Base-by-base conservation (phyloP, 2,888 invertebrate species). In the Epinotia nisella region DNA sequence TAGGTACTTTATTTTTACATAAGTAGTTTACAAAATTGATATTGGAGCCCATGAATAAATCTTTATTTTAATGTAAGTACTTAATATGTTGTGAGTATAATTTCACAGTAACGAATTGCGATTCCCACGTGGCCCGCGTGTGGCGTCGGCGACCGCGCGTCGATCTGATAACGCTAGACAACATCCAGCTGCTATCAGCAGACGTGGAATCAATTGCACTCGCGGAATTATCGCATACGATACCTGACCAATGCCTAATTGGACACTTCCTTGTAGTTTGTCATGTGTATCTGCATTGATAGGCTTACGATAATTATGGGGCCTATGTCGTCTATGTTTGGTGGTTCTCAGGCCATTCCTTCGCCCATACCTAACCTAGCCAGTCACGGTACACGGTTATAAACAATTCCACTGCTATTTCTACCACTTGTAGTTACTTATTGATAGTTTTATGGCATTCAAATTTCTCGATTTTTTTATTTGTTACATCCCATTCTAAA, bases 141-240 rank as follows among this genome's bases (percentile, higher is more conserved):
- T 83, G 86, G 88, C 85, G 87, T 83, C 87, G 83, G 83, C 82
- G 84, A 59, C 73, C 73, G 84, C 88, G 86, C 90, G 89, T 86
- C 83, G 89, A 92, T 93, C 92, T 90, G 92, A 92, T 92, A 92
- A 85, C 82, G 83, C 83, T 85, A 87, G 89, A 90, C 90, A 90
- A 90, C 91, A 89, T 90, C 89, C 90, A 87, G 83, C 86, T 84
- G 88, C 86, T 85, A 92, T 91, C 92, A 85, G 82, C 80, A 82
- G 86, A 88, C 88, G 87, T 87, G 87, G 86, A 88, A 91, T 92
- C 91, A 90, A 90, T 90, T 91, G 88, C 87, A 84, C 86, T 87
- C 85, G 85, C 85, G 86, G 90, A 90, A 90, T 91, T 90, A 92
- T 91, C 90, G 90, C 87, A 90, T 87, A 87, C 88, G 85, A 86